Base-by-base conservation (phyloP, 2,797 vertebrate genomes). In the Bradypodion ventrale region DNA sequence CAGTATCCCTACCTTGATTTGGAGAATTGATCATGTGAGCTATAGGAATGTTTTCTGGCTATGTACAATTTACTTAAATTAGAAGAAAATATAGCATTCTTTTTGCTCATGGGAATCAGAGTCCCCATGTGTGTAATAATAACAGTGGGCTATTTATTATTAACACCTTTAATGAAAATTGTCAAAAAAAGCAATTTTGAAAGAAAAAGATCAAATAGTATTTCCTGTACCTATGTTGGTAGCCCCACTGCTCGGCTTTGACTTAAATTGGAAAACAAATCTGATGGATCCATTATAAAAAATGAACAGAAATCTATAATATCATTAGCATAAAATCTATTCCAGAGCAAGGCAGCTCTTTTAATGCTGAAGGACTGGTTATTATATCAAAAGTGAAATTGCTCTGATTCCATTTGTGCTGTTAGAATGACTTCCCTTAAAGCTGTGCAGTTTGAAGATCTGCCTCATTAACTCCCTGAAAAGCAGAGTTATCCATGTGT, bases 251-350 rank as follows among this genome's bases (percentile, higher is more conserved):
- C 59, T n/a, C n/a, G n/a, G n/a, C 62, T 85, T 82, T 62, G 62
- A 32, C 49, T 78, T 49, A 68, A 32, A 75, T 35, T 78, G 69
- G 69, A 69, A 79, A 80, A 80, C 70, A 80, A 80, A 80, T 80
- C 52, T 62, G 70, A 83, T 21, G 25, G 62, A 25, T 23, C 69
- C 59, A 83, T 75, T 79, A 79, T 75, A 77, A 83, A 79, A 75
- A 74, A 83, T 68, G 27, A 79, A 65, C 37, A 78, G 69, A 83
- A 37, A 32, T 66, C 69, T 5, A 32, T 87, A 66, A 82, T 78
- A 29, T 59, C 19, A 85, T 85, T 85, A 76, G 83, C 83, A 82
- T 78, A 84, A 83, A 83, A 84, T 83, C 82, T 70, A 56, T 87
- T 87, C 84, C 77, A 65, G 52, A 76, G 44, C 63, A 83, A 75